These are phyloP conservation scores for Lasius platythorax DNA, from an alignment of 2,888 invertebrate genomes.

Conservation along the genomic window DNA sequence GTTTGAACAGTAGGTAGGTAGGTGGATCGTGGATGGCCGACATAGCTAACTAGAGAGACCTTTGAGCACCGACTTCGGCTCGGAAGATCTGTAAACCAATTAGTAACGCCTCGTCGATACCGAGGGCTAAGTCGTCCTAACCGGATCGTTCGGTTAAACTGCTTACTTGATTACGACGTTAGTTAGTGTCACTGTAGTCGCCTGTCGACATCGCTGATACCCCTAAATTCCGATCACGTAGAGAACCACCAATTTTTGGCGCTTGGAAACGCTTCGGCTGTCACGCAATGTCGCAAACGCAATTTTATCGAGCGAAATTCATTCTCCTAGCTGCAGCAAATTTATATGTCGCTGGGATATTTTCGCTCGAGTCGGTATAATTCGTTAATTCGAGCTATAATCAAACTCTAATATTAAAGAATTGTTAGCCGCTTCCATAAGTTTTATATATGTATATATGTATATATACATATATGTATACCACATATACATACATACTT, in stretches of 20 bases:
- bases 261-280: conserved; percentile 20
- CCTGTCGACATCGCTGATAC: conserved; percentile 46
- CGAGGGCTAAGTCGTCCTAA: conserved; percentile 76
- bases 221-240: conserved; percentile 69
- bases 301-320: conserved; percentile 31
- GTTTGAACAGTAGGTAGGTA: conserved; percentile 25
- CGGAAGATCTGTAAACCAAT: conserved; percentile 81
- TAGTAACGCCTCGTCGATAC: conserved; percentile 78
- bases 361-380: not conserved
- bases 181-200: conserved; percentile 66
- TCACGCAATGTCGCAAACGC: conserved; percentile 37
- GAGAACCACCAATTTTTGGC: conserved; percentile 57
- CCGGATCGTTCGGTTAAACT: conserved; percentile 78
- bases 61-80: conserved; percentile 75
- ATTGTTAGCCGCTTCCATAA: not conserved
- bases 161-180: conserved; percentile 77
- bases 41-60: conserved; percentile 73
- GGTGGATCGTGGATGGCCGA: conserved; percentile 42
- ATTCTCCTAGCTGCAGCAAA: not conserved
- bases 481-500: not conserved
- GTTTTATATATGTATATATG: not conserved
- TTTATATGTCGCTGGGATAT: not conserved
- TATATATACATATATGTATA: not conserved
- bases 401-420: not conserved
- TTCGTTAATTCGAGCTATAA: not conserved